These are phyloP conservation scores for Phrynosoma blainvillii DNA, from an alignment of 2,113 vertebrate species.

Conservation along the genomic window DNA sequence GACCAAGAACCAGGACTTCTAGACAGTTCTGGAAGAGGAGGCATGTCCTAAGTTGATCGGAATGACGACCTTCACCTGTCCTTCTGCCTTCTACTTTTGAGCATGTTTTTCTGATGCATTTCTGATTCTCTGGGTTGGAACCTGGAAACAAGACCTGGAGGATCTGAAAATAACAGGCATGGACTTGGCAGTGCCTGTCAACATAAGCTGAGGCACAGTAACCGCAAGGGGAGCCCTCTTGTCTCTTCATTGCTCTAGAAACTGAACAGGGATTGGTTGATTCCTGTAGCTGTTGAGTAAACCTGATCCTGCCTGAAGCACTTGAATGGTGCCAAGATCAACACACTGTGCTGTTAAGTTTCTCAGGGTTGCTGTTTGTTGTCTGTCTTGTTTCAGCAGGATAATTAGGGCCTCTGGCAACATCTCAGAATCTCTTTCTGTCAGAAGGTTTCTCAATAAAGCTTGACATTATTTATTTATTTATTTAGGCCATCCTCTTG, in stretches of 20 bases:
- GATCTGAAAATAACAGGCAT: background rate
- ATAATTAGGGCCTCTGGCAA: background rate
- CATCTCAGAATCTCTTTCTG: background rate
- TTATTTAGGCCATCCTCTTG: background rate
- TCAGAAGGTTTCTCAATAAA: conserved; percentile 30
- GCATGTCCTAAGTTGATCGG: background rate
- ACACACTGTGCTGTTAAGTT: background rate
- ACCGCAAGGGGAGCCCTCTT: background rate
- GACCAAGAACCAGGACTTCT: background rate
- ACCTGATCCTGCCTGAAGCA: background rate
- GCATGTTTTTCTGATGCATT: background rate
- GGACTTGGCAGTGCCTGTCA: background rate
- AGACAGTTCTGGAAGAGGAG: background rate
- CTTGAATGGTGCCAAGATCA: background rate
- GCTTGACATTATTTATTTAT: background rate
- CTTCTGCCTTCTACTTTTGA: no score
- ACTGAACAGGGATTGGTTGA: background rate
- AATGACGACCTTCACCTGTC: background rate
- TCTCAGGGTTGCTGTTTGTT: conserved; percentile 29
- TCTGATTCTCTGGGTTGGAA: background rate
- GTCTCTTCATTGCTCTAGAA: background rate
- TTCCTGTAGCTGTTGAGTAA: background rate
- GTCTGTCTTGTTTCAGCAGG: background rate
- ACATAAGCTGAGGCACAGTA: background rate
- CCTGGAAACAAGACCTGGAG: no score